Conservation (phyloP, 2,888 invertebrate genomes). For the Hymenopus coronatus region DNA sequence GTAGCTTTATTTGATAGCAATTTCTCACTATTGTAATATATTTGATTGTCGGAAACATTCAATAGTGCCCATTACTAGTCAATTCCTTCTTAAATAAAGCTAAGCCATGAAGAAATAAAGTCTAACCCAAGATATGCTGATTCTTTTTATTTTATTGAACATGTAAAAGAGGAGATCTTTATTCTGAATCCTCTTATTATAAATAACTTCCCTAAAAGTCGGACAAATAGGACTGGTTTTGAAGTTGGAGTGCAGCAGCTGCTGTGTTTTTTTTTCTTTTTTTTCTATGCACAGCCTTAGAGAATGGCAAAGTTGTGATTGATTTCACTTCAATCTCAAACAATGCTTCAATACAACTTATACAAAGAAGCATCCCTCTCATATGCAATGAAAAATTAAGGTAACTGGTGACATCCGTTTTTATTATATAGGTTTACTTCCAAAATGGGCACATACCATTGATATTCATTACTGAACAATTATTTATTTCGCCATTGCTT, state of each 20-base stretch:
- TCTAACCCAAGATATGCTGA: not conserved
- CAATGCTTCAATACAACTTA: not conserved
- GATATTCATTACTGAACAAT: conserved; percentile 15
- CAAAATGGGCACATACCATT: conserved; percentile 7
- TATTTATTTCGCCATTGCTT: not conserved
- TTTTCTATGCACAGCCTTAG: not conserved
- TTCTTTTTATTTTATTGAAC: not conserved
- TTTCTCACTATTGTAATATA: too few species aligned
- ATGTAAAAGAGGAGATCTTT: not conserved
- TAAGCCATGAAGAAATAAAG: not conserved
- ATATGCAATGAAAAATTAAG: not conserved
- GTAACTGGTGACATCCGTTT: conserved; percentile 4
- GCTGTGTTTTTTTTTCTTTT: too few species aligned
- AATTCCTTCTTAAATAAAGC: not conserved
- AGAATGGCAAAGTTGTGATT: not conserved
- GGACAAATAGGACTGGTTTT: not conserved
- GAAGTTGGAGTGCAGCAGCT: not conserved
- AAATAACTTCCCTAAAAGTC: not conserved
- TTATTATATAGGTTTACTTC: conserved; percentile 3
- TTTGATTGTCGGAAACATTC: too few species aligned
- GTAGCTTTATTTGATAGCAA: too few species aligned
- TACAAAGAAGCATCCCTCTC: not conserved
- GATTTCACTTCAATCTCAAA: not conserved
- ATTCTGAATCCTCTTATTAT: not conserved
- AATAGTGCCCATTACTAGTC: too few species aligned